These are phyloP conservation scores for Phorcus lineatus DNA, from an alignment of 2,888 invertebrate species.

Conservation along the genomic window DNA sequence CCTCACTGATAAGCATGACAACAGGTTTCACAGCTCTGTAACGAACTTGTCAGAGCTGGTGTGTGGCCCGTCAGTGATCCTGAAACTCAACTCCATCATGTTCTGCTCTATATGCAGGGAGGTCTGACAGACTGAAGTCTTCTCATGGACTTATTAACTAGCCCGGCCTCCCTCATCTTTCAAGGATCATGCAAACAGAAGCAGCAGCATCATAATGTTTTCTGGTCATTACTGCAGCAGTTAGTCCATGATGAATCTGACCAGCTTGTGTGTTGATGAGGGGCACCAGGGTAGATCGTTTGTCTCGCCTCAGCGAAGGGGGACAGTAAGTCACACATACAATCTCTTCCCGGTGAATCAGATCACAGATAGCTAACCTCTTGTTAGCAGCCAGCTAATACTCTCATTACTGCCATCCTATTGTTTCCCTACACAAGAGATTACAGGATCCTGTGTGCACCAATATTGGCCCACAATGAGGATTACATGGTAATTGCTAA, in stretches of 20 bases:
- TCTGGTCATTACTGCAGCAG: background rate
- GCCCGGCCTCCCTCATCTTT: too few relatives aligned
- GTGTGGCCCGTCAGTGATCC: too few relatives aligned
- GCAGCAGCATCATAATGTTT: background rate
- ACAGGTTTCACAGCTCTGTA: background rate
- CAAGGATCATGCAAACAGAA: too few relatives aligned
- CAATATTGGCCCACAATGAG: constrained; percentile 4
- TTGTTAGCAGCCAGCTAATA: background rate
- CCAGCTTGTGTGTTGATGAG: background rate
- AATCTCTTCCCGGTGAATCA: background rate
- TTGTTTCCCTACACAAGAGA: background rate
- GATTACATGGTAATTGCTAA: constrained; percentile 4
- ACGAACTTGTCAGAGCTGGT: too few relatives aligned
- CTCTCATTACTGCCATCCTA: background rate
- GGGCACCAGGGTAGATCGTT: background rate
- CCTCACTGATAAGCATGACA: background rate
- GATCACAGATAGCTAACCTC: background rate
- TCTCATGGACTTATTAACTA: too few relatives aligned
- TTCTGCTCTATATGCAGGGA: too few relatives aligned
- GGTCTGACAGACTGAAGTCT: too few relatives aligned
- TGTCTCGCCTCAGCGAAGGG: background rate
- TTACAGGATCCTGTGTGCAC: background rate
- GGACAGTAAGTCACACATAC: background rate
- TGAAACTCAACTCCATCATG: too few relatives aligned
- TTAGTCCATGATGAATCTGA: background rate